These are phyloP conservation scores for Corbicula japonica DNA, from an alignment of 2,888 invertebrate species.

Conservation along the genomic window DNA sequence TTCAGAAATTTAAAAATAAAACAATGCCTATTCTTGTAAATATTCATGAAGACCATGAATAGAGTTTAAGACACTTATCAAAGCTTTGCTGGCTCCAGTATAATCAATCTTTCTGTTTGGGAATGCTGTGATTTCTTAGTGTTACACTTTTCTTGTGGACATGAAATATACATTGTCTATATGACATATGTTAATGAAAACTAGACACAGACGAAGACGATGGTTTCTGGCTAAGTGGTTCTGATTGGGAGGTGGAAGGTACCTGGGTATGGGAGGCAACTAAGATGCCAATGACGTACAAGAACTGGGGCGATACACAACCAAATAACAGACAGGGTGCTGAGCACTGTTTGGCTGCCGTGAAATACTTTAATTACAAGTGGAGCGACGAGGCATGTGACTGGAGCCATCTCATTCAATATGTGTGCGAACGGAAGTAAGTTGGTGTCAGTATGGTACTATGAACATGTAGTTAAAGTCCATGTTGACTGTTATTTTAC, in stretches of 20 bases:
- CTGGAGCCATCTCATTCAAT: constrained; percentile 23
- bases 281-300: neutral
- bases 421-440: constrained; percentile 50
- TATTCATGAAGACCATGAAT: no score
- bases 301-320: constrained; percentile 25
- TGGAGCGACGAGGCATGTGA: constrained; percentile 53
- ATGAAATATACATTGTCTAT: no score
- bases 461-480: no score
- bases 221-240: constrained; percentile 47
- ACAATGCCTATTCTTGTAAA: neutral
- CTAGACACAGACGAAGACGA: constrained; percentile 32
- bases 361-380: constrained; percentile 40
- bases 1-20: no score
- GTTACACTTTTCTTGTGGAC: no score
- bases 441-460: no score
- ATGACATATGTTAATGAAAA: no score
- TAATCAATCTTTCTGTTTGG: no score
- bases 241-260: constrained; percentile 2
- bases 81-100: no score
- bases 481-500: no score
- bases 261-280: constrained; percentile 41
- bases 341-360: constrained; percentile 44
- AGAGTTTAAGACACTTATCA: no score
- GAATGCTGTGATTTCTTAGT: no score
- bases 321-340: constrained; percentile 44